Base-by-base conservation (phyloP, 1,140 invertebrate genomes). In the Ostrea denselamellosa region DNA sequence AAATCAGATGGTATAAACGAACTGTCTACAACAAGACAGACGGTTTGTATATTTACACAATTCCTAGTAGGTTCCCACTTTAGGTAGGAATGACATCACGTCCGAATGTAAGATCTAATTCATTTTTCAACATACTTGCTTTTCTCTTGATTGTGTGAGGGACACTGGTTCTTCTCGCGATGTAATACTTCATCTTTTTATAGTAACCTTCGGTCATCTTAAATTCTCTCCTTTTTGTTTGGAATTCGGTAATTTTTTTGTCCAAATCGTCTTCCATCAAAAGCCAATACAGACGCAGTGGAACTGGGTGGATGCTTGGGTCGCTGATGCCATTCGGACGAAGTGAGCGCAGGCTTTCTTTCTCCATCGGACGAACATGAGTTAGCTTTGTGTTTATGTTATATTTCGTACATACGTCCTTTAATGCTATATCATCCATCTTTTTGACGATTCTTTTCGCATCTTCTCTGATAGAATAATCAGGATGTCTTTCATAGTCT, bases 21-120 rank as follows among this genome's bases (percentile, higher is more conserved):
- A 58, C 34, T 44, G 34, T 44, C 34, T 44, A 1, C 34, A 44
- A 2, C 2, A 1, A 44, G 34, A 44, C 34, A 44, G 34, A 44
- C 34, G 34, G 34, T 5, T 5, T n/a, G n/a, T 44, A 44, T 44
- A 5, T 44, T 44, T 1, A 2, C 5, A 44, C 1, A 44, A 44
- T 5, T 44, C 5, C 34, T 19, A 17, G 14, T 19, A 19, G n/a
- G 14, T 19, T 19, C 19, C 17, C 28, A 5, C 0, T 7, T 81
- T 51, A 28, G 14, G 71, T 81, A 81, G 86, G 86, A 51, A 87
- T 68, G n/a, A 83, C 22, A 14, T 82, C 86, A 34, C 17, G 81
- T 83, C 86, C 86, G 62, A 87, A 87, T 12, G 54, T 58, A 62
- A 51, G 44, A 25, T 87, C 86, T 9, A 87, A 25, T 53, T 87